Base-by-base conservation (phyloP, 2,888 invertebrate species). In the Thymelicus sylvestris region DNA sequence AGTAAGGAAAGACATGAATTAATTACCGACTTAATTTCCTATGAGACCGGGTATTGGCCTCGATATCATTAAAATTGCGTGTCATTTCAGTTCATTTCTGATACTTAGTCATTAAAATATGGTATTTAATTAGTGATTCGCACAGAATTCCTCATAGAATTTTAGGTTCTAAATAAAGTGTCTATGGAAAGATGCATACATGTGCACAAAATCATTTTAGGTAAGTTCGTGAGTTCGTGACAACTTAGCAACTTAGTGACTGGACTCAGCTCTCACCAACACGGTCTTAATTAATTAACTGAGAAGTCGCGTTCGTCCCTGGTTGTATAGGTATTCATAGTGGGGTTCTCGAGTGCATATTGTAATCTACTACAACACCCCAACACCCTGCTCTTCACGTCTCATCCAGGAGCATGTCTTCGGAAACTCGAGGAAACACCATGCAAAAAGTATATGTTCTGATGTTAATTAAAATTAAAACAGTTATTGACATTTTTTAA, bases 261-360 rank as follows among this genome's bases (percentile, higher is more conserved):
- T 31, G 1, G 31, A 31, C 31, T 31, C 31, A 31, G 31, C 69
- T 59, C 57, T 64, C 55, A 67, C 62, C 59, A 61, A 44, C 44
- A 44, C 63, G 44, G 55, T 67, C 47, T 72, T 68, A 76, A 74
- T 82, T 82, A 82, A 85, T 86, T 86, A 86, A 86, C 85, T 82
- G 87, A 85, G 82, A 81, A 81, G 78, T 19, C 39, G 63, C 69
- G 64, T 69, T 39, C 90, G 82, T 73, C 90, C 85, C 91, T 89
- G 91, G 79, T 71, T 80, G 79, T 84, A 82, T 86, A 86, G 87
- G 85, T 90, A 90, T 90, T 90, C 89, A 87, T 89, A 86, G 90
- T 86, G 82, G 86, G 88, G 83, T 82, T 85, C 80, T 93, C 82
- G 87, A 93, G 94, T 94, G 94, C 94, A 94, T 94, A 95, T 94